These are phyloP conservation scores for human (Homo sapiens) DNA, from an alignment of 2,113 vertebrate species.

Conservation along the genomic window GRCh38 chr14:40537001-40537500, in stretches of 20 bases:
- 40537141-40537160: neutral
- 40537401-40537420: neutral
- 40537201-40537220: constrained; percentile 12
- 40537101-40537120: neutral
- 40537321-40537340: neutral
- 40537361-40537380: neutral
- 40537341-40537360: neutral
- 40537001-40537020: too few species aligned
- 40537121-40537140: neutral
- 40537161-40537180: neutral
- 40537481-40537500: neutral
- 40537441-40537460: neutral
- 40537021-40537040: too few species aligned
- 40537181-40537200: constrained; percentile 30
- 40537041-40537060: too few species aligned
- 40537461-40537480: neutral
- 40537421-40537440: neutral
- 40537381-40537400: neutral
- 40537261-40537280: neutral
- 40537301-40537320: neutral
- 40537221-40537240: neutral
- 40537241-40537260: neutral
- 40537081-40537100: neutral
- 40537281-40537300: neutral
- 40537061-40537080: too few species aligned